Base-by-base conservation (phyloP, 2,888 invertebrate genomes). In the Eilema depressum region DNA sequence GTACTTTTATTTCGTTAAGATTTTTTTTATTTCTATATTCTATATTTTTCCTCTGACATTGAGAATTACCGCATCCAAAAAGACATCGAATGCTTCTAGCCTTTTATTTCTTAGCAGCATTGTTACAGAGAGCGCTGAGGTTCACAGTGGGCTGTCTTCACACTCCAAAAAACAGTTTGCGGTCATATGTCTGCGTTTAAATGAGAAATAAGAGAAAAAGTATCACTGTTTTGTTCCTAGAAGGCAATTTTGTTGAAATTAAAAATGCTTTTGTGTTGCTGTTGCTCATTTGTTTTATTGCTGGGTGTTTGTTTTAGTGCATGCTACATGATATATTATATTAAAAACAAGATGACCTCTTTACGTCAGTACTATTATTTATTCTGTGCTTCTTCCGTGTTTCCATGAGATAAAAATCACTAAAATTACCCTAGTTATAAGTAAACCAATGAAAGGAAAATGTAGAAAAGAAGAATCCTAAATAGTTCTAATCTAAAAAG, bases 91-190 rank as follows among this genome's bases (percentile, higher is more conserved):
- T 30, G 25, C 66, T 71, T 63, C 59, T 23, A 71, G 71, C 71
- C 68, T 37, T 57, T 37, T 77, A 66, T 47, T 71, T 79, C 75
- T 73, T 61, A 68, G 71, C 70, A 70, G 71, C 75, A 78, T 76
- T 76, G 77, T 74, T 69, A 75, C 74, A 67, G 63, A 75, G 73
- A 79, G 73, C 70, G 68, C 74, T 75, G 70, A 76, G 76, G 73
- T 80, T 77, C 64, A 70, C 78, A 73, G 76, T 74, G 79, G 84
- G 85, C 83, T 80, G 84, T 84, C 87, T 90, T 87, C 87, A 88
- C 90, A 90, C 90, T 86, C 89, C 85, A 88, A 87, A 89, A 87
- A 89, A 82, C 83, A 73, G 78, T 84, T 81, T 80, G 77, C 68
- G 76, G 77, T 37, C 79, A 77, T 64, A 69, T 78, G 79, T 80